Evolutionary conservation across 2,113 vertebrate species (phyloP).

Genomic region (Jacana jacana): DNA sequence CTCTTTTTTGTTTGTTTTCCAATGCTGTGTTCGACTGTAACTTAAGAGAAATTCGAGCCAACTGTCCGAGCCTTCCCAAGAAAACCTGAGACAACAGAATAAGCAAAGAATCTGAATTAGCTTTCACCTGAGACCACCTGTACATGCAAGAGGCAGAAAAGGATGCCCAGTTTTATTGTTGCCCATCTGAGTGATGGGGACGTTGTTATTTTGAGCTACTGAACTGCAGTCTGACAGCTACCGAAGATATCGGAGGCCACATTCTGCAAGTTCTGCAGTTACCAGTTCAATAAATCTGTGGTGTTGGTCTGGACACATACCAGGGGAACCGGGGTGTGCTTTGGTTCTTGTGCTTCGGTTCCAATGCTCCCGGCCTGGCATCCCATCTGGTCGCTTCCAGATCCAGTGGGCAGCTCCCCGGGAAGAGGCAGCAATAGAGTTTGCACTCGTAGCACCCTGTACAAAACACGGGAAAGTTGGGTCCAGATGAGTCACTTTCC

Average conservation of each 20-base stretch:
- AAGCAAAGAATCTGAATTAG: neutral
- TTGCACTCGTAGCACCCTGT: neutral
- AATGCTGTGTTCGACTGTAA: neutral
- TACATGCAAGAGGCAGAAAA: neutral
- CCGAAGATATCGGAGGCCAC: neutral
- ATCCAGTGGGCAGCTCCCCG: rapidly evolving
- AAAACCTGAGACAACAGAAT: neutral
- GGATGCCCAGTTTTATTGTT: neutral
- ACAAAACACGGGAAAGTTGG: neutral
- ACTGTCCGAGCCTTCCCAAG: neutral
- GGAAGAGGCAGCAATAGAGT: neutral
- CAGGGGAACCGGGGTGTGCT: neutral
- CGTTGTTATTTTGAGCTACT: neutral
- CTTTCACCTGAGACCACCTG: neutral
- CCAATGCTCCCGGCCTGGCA: neutral
- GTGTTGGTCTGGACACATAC: neutral
- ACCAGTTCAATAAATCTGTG: neutral
- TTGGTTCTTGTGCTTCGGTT: neutral
- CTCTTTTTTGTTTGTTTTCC: neutral
- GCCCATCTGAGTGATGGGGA: neutral
- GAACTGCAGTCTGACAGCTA: neutral
- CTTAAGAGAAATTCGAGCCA: neutral
- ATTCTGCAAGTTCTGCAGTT: neutral
- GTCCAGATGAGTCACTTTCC: neutral
- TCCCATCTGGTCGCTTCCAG: neutral